These are phyloP conservation scores for Epistrophe grossulariae DNA, from an alignment of 2,888 invertebrate species.

Conservation along the genomic window DNA sequence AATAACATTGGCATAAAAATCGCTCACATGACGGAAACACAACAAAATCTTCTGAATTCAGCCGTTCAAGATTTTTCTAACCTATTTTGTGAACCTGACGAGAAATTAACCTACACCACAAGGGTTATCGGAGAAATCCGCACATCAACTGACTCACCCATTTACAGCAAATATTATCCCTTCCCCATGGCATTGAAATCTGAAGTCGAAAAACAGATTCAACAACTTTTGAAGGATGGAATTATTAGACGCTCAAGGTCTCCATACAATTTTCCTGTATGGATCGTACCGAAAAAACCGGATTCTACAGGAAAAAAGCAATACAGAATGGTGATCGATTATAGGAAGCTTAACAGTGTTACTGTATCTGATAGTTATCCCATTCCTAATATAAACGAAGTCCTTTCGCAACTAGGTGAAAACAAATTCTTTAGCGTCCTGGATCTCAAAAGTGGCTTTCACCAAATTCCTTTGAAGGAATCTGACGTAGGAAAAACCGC, in stretches of 20 bases:
- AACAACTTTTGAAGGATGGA: conserved; percentile 32
- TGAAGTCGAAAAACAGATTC: conserved; percentile 39
- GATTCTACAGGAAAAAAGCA: conserved; percentile 10
- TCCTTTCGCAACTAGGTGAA: neutral
- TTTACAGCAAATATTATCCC: conserved; percentile 46
- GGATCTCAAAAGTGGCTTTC: neutral
- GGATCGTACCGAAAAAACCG: conserved; percentile 6
- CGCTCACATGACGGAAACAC: conserved; percentile 19
- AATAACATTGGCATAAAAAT: conserved; percentile 11
- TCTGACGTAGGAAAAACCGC: neutral
- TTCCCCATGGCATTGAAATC: conserved; percentile 35
- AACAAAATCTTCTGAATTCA: conserved; percentile 17
- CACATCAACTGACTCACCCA: conserved; percentile 24
- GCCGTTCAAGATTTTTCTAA: neutral
- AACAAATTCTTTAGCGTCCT: neutral
- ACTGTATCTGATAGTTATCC: conserved; percentile 28
- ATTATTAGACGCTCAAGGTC: conserved; percentile 43
- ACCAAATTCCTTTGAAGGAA: neutral
- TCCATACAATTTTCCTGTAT: conserved; percentile 1
- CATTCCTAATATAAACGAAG: conserved; percentile 32
- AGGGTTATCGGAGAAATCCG: conserved; percentile 15
- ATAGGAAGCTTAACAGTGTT: conserved; percentile 22
- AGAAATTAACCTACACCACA: conserved; percentile 3
- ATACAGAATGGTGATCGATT: conserved; percentile 16
- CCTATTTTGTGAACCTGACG: neutral